phyloP scores from a whole-genome alignment of 2,113 vertebrate species.

The Sitta europaea region DNA sequence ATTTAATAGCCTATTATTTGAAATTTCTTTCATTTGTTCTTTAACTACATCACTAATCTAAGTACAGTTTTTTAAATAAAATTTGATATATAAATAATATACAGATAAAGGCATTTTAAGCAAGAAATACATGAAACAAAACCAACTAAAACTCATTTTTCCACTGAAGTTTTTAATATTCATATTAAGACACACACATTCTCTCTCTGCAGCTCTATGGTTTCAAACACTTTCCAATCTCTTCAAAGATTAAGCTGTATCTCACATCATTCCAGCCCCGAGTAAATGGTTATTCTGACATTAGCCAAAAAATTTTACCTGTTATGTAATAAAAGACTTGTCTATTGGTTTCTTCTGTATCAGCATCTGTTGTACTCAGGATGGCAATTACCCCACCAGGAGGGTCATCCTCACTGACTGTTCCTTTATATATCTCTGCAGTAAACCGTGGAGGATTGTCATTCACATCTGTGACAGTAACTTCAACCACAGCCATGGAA shows the following conservation, averaged over 20 bases:
- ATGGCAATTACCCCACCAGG: slow-evolving; percentile 91
- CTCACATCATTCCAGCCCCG: background rate
- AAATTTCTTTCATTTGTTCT: background rate
- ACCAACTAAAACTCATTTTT: background rate
- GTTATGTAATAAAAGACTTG: slow-evolving; percentile 92
- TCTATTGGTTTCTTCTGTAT: slow-evolving; percentile 87
- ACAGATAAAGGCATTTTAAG: background rate
- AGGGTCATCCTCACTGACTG: slow-evolving; percentile 94
- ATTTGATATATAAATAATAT: background rate
- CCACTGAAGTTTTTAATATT: background rate
- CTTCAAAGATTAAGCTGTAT: background rate
- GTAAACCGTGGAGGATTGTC: slow-evolving; percentile 94
- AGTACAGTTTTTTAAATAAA: background rate
- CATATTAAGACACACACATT: background rate
- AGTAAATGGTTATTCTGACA: background rate
- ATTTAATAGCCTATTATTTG: background rate
- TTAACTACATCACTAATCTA: background rate
- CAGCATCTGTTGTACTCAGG: slow-evolving; percentile 89
- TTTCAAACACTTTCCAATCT: background rate
- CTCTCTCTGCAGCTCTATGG: background rate
- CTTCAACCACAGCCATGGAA: slow-evolving; percentile 80
- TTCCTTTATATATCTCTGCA: slow-evolving; percentile 96
- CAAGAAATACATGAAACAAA: background rate
- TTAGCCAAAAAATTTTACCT: slow-evolving; percentile 73
- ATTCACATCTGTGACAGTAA: slow-evolving; percentile 91